A percentile compares a stretch with the other conserved stretches of the same genome.
Conservation (phyloP, 2,888 invertebrate species). For the Caenorhabditis becei region DNA sequence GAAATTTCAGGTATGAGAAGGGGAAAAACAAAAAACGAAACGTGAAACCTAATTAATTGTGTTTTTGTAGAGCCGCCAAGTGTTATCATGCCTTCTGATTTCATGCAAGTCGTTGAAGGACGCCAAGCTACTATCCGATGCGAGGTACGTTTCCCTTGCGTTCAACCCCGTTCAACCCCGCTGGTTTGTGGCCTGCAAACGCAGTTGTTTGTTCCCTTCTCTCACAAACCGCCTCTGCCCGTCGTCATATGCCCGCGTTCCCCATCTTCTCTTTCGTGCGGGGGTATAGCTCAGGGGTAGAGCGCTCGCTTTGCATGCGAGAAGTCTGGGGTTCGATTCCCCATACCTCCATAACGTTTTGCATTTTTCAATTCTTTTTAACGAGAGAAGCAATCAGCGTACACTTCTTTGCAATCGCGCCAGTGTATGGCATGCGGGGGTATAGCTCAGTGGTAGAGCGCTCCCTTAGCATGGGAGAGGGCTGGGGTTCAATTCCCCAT, state of each 20-base stretch:
- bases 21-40: neutral
- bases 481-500: constrained; percentile 74
- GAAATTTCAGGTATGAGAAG: constrained; percentile 72
- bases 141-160: constrained; percentile 75
- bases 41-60: constrained; percentile 24
- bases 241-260: constrained; percentile 2
- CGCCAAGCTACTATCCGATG: constrained; percentile 82
- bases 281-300: constrained; percentile 81
- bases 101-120: constrained; percentile 81
- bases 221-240: neutral
- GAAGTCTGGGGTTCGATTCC: constrained; percentile 80
- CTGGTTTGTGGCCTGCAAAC: neutral
- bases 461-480: constrained; percentile 76
- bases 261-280: constrained; percentile 22
- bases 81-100: constrained; percentile 69
- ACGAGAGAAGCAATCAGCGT: neutral
- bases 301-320: constrained; percentile 82
- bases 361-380: neutral
- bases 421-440: constrained; percentile 50
- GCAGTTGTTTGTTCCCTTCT: neutral
- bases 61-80: constrained; percentile 74
- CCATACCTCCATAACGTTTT: constrained; percentile 72
- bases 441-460: constrained; percentile 77
- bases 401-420: too few species aligned
- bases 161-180: neutral